A percentile compares a stretch with the other conserved stretches of the same genome.
Evolutionary conservation across 2,888 invertebrate species (phyloP).

Genomic region (Papilio protenor): DNA sequence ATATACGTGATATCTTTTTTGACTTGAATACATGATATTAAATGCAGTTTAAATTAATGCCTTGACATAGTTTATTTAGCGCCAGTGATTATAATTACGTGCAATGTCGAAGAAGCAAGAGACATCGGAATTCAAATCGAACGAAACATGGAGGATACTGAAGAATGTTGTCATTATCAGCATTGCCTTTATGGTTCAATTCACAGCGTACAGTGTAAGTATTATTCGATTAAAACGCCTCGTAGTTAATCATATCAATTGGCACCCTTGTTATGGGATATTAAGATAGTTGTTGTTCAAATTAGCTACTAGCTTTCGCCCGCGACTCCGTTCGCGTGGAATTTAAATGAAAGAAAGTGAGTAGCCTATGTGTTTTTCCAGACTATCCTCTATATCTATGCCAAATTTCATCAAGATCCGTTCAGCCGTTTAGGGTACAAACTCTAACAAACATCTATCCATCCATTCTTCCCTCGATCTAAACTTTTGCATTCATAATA

Average conservation of each 20-base stretch:
- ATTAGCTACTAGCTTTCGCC: no score
- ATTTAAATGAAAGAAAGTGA: no score
- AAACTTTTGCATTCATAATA: no score
- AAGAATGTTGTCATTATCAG: slow-evolving; percentile 83
- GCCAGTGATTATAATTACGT: slow-evolving; percentile 5
- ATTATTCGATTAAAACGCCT: slow-evolving; percentile 45
- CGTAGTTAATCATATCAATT: slow-evolving; percentile 68
- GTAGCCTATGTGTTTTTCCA: no score
- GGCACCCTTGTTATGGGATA: background rate
- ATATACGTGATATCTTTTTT: slow-evolving; percentile 4
- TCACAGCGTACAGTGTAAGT: slow-evolving; percentile 85
- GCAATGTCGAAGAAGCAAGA: slow-evolving; percentile 48
- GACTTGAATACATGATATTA: background rate
- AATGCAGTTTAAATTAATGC: background rate
- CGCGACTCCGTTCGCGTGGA: no score
- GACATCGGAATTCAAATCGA: slow-evolving; percentile 52
- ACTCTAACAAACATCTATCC: no score
- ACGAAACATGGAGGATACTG: slow-evolving; percentile 72
- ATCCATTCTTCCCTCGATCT: no score
- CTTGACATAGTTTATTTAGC: slow-evolving; percentile 15
- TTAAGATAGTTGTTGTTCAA: background rate
- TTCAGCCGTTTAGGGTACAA: no score
- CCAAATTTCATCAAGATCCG: no score
- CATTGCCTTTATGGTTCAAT: slow-evolving; percentile 86
- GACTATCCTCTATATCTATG: no score